phyloP scores from a whole-genome alignment of 2,888 invertebrate species.

The Cantharis rufa region DNA sequence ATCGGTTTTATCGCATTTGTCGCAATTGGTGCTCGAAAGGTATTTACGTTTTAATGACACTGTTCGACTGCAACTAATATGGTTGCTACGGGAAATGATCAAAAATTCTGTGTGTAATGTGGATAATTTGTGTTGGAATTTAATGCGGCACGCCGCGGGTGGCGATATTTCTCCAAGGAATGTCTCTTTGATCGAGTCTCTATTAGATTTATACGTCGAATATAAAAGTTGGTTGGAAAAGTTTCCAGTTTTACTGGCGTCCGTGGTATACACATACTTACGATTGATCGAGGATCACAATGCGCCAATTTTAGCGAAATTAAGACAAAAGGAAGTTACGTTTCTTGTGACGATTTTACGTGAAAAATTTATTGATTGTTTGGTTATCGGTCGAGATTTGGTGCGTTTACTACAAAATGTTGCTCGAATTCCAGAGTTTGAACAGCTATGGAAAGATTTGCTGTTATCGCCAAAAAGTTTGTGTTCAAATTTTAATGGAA shows the following conservation, averaged over 20 bases:
- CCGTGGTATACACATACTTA: conserved; percentile 92
- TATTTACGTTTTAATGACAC: conserved; percentile 85
- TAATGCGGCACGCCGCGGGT: conserved; percentile 92
- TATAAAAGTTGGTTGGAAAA: conserved; percentile 90
- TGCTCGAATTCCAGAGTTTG: conserved; percentile 86
- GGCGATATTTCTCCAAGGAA: conserved; percentile 89
- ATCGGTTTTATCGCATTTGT: conserved; percentile 78
- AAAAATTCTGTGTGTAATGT: conserved; percentile 85
- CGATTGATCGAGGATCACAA: conserved; percentile 93
- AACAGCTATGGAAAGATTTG: conserved; percentile 86
- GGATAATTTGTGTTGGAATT: conserved; percentile 88
- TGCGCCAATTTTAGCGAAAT: conserved; percentile 69
- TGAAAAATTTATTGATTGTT: conserved; percentile 88
- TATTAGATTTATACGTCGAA: conserved; percentile 90
- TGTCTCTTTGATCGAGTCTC: conserved; percentile 84
- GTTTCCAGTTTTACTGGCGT: conserved; percentile 83
- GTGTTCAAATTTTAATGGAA: conserved; percentile 77
- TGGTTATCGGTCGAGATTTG: conserved; percentile 89
- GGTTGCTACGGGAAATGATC: conserved; percentile 91
- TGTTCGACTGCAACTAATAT: conserved; percentile 81
- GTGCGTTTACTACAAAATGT: conserved; percentile 87
- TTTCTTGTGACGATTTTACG: conserved; percentile 82
- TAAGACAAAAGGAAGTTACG: conserved; percentile 89
- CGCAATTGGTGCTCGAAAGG: conserved; percentile 84
- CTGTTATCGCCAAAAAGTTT: conserved; percentile 76